A percentile compares a stretch with the other conserved stretches of the same genome.
These are phyloP conservation scores for Marasmarcha lunaedactyla DNA, from an alignment of 2,888 invertebrate genomes.

Conservation along the genomic window DNA sequence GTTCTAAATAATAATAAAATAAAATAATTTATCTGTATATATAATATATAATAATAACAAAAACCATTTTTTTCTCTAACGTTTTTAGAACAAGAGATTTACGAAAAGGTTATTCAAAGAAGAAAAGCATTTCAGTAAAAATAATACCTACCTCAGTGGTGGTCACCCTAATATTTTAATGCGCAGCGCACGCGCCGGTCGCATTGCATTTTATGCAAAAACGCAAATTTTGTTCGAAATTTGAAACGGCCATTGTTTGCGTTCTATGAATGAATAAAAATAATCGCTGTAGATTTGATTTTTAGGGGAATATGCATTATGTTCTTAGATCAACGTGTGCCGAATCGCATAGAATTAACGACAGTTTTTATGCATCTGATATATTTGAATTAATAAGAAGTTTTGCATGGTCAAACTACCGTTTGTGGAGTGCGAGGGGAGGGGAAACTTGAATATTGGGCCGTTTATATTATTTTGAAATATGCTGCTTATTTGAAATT, in stretches of 20 bases:
- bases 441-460: slow-evolving; percentile 19
- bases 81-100: no score
- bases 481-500: no score
- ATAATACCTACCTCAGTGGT: neutral
- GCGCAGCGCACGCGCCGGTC: slow-evolving; percentile 48
- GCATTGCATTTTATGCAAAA: slow-evolving; percentile 63
- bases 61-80: no score
- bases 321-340: slow-evolving; percentile 36
- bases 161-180: slow-evolving; percentile 24
- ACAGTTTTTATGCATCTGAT: slow-evolving; percentile 55
- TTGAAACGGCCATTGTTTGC: slow-evolving; percentile 64
- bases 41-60: no score
- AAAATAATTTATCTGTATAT: no score
- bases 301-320: slow-evolving; percentile 47
- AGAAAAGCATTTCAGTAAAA: no score
- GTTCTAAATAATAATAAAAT: no score
- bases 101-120: no score
- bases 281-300: slow-evolving; percentile 50
- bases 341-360: slow-evolving; percentile 43
- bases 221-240: slow-evolving; percentile 68
- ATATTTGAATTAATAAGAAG: slow-evolving; percentile 43
- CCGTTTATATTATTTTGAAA: no score
- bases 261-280: slow-evolving; percentile 54
- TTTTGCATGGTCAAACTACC: slow-evolving; percentile 44
- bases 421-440: slow-evolving; percentile 21